phyloP scores from a whole-genome alignment of 1,140 invertebrate genomes.

The Drosophila punjabiensis region DNA sequence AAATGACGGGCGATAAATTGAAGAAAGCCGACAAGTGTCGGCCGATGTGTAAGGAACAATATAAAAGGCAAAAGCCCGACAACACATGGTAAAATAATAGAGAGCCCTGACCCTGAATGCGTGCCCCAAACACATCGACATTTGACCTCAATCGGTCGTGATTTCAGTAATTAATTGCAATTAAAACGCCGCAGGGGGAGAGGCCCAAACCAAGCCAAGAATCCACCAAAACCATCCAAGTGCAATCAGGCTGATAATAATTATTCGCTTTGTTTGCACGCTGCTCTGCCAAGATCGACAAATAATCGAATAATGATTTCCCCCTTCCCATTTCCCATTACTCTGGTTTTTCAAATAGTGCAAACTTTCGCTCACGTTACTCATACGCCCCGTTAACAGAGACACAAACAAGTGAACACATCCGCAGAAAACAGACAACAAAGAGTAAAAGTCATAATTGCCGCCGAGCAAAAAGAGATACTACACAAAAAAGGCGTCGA shows the following conservation, averaged over 20 bases:
- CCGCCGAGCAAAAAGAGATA: conserved; percentile 27
- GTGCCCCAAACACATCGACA: conserved; percentile 1
- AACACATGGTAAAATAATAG: conserved; percentile 18
- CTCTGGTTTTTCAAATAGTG: conserved; percentile 41
- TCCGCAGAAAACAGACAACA: conserved; percentile 33
- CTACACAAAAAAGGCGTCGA: conserved; percentile 24
- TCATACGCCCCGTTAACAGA: conserved; percentile 66
- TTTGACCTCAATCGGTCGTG: conserved; percentile 67
- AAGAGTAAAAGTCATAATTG: conserved; percentile 44
- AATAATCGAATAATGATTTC: conserved; percentile 51
- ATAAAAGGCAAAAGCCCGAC: background rate
- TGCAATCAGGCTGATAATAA: conserved; percentile 51
- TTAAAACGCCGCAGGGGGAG: conserved; percentile 42
- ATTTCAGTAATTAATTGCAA: conserved; percentile 73
- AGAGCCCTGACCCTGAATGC: conserved; percentile 37
- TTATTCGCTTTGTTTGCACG: conserved; percentile 20
- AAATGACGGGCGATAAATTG: conserved; percentile 48
- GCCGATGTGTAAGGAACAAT: conserved; percentile 11
- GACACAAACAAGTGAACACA: conserved; percentile 41
- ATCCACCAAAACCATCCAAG: conserved; percentile 38
- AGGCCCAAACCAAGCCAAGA: conserved; percentile 26
- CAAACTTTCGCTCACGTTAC: conserved; percentile 60
- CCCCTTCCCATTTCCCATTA: background rate
- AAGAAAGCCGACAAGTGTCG: conserved; percentile 48
- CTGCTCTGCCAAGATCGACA: conserved; percentile 56